Evolutionary conservation across 2,888 invertebrate genomes (phyloP), one percentile per base, ranked within the genome.

Genomic region (Dusona sp.): DNA sequence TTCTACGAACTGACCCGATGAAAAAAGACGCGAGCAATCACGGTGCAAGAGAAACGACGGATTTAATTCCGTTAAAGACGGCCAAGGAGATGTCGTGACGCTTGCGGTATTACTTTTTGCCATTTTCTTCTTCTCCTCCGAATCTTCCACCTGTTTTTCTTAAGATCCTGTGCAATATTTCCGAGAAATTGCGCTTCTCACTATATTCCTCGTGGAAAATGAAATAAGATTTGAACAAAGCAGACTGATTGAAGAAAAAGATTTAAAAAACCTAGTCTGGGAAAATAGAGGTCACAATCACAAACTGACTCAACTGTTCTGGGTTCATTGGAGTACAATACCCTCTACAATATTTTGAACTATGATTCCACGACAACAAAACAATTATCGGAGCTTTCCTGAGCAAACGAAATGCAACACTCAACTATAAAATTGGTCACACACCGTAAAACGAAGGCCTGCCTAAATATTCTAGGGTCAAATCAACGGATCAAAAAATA

Each of bases 71-170:
- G 42, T n/a, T 42, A n/a, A 67, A 67, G 67, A 38, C 3, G 11
- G 22, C 11, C 16, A 38, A 67, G 36, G 22, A 9, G 33, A 67
- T 36, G n/a, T 38, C 11, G 38, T 7, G 67, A 38, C 36, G 38
- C 67, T 22, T 33, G 29, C 29, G 57, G 7, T 64, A 64, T 64
- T 64, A 64, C 64, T 64, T 25, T 64, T 64, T 33, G 16, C 19
- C 64, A 33, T 33, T 8, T 19, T 16, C 19, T 64, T 13, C 4
- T 33, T 33, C 33, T 64, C 29, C 1, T 13, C 4, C 25, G 22
- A 8, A 19, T 33, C 19, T 33, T 19, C 33, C 33, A 7, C 33
- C 64, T 19, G 7, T 4, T 7, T 19, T 33, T 64, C 25, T 33
- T 19, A 19, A 1, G 1, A 25, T 33, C 4, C 8, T 6, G 33